Percentiles rank a stretch among this genome's conserved stretches.
Conservation (phyloP, 2,888 invertebrate genomes). For the Drosophila monieri region DNA sequence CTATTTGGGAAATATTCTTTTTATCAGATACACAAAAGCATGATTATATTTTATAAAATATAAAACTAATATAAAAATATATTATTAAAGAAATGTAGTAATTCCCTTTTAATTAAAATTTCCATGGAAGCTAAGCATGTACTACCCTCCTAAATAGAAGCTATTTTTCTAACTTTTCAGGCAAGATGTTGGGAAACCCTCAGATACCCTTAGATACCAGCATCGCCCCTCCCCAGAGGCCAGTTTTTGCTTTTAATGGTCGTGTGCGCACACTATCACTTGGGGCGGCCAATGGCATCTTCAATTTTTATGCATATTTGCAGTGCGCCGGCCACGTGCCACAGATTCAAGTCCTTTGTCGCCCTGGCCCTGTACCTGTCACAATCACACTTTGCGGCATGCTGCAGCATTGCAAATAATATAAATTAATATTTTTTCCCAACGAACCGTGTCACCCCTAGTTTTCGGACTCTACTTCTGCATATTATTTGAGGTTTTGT, state of each 20-base stretch:
- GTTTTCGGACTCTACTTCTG: conserved; percentile 22
- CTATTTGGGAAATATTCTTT: too few species aligned
- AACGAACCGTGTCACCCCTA: conserved; percentile 18
- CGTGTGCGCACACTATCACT: conserved; percentile 72
- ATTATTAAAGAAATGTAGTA: too few species aligned
- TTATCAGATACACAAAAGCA: too few species aligned
- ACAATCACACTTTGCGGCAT: conserved; percentile 80
- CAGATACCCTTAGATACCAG: neutral
- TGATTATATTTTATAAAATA: too few species aligned
- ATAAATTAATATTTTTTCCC: conserved; percentile 76
- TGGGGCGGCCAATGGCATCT: conserved; percentile 66
- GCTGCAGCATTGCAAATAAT: conserved; percentile 78
- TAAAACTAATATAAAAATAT: too few species aligned
- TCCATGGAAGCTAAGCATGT: too few species aligned
- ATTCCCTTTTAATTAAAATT: too few species aligned
- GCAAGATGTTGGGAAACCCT: neutral
- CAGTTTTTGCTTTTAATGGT: conserved; percentile 61
- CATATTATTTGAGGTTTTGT: conserved; percentile 65
- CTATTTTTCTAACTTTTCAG: neutral
- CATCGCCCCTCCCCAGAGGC: conserved; percentile 8
- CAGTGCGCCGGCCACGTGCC: conserved; percentile 68
- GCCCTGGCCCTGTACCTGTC: conserved; percentile 70
- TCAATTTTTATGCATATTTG: conserved; percentile 76
- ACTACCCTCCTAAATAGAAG: neutral
- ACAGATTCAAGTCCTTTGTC: conserved; percentile 31